Base-by-base conservation (phyloP, 2,113 vertebrate species). In the Odocoileus virginianus region DNA sequence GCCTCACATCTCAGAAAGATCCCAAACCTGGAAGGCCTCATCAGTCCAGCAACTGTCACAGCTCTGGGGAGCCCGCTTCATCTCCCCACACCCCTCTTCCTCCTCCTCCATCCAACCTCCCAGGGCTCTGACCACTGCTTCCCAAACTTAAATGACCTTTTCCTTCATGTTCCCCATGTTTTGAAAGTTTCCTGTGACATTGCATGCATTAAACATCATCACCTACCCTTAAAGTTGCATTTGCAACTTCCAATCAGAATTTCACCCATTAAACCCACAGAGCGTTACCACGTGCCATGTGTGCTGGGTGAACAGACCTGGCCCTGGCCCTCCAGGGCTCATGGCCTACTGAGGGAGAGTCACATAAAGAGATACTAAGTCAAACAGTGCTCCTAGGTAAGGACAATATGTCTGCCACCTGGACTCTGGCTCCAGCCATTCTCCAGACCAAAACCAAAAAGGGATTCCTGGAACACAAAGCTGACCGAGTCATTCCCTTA, bases 271-370 rank as follows among this genome's bases (percentile, higher is more conserved):
- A 45, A 85, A 15, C 9, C 13, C 21, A 13, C 64, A 47, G 88
- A 79, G 89, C 9, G 12, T 23, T 30, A 33, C 54, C 21, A 7
- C 0, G 0, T 15, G 47, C 15, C 5, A 3, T 43, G n/a, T 5
- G 19, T 40, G 71, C 52, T 23, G 7, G 55, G 55, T 7, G 8
- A 78, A 17, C 4, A 27, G 40, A 13, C 45, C 45, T 0, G 0
- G 7, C 2, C 33, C 58, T 14, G 19, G n/a, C 5, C 58, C 50
- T 36, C 57, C 43, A 25, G 57, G 21, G 7, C 27, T 87, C 47
- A 17, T 0, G 0, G 1, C 50, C 25, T 14, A 2, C 36, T 7
- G 7, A 61, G 45, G 54, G n/a, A 50, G 11, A 61, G 30, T 64
- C 54, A 54, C 52, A 36, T 6, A 58, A 25, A 47, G 13, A 71